Conservation (phyloP, 2,888 invertebrate species). For the Leptura quadrifasciata region DNA sequence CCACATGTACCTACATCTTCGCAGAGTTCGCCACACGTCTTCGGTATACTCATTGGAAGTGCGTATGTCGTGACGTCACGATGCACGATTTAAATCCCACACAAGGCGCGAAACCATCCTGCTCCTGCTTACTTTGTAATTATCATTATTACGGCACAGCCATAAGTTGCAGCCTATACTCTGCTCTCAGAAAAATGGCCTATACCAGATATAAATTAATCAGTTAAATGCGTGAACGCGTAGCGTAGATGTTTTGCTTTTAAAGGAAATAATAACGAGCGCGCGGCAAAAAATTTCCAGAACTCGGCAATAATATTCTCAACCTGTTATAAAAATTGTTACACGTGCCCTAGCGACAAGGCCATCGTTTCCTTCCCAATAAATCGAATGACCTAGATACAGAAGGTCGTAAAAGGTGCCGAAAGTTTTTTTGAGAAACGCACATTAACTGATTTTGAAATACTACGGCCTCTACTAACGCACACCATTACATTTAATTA, state of each 20-base stretch:
- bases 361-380: constrained; percentile 69
- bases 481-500: constrained; percentile 15
- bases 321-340: constrained; percentile 63
- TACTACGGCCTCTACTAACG: not conserved
- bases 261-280: constrained; percentile 29
- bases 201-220: not conserved
- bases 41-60: not conserved
- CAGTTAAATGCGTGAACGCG: not conserved
- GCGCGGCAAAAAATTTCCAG: constrained; percentile 52
- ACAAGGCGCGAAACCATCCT: constrained; percentile 41
- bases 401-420: constrained; percentile 68
- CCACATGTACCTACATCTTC: not conserved
- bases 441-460: constrained; percentile 27
- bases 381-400: constrained; percentile 72
- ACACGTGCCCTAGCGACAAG: constrained; percentile 71
- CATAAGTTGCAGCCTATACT: not conserved
- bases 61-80: constrained; percentile 40
- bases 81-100: constrained; percentile 40
- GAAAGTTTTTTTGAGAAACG: constrained; percentile 45
- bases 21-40: constrained; percentile 11
- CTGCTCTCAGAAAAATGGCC: not conserved
- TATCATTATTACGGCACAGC: not conserved
- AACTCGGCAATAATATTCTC: constrained; percentile 55
- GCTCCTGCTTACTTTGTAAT: not conserved
- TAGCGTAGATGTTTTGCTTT: not conserved